phyloP scores from a whole-genome alignment of 1,140 invertebrate genomes.

The Drosophila nasuta region DNA sequence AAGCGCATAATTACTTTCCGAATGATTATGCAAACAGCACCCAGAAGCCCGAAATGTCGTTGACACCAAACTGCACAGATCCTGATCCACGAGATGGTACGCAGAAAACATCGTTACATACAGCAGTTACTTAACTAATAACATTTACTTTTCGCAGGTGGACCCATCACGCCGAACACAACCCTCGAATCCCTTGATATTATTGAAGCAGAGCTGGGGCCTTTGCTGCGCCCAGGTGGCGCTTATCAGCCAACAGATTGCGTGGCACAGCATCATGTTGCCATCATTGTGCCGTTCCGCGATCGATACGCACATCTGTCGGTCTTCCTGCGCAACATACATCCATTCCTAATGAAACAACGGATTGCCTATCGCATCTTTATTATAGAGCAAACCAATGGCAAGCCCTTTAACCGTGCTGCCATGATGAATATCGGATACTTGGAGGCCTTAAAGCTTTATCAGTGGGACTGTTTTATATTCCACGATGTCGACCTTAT shows the following conservation, averaged over 20 bases:
- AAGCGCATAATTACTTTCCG: constrained; percentile 35
- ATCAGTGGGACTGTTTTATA: constrained; percentile 95
- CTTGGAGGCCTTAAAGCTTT: constrained; percentile 91
- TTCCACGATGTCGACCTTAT: constrained; percentile 98
- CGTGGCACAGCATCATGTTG: constrained; percentile 91
- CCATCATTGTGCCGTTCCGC: constrained; percentile 94
- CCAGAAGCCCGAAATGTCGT: constrained; percentile 40
- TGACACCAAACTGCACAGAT: constrained; percentile 64
- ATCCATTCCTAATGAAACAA: constrained; percentile 95
- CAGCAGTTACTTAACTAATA: background rate
- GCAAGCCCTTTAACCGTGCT: constrained; percentile 94
- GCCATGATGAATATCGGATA: constrained; percentile 98
- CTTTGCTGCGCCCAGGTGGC: constrained; percentile 89
- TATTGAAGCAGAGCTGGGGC: constrained; percentile 85
- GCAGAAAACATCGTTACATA: background rate
- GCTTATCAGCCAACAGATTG: constrained; percentile 91
- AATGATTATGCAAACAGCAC: constrained; percentile 53
- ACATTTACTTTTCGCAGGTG: constrained; percentile 61
- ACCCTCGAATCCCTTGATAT: constrained; percentile 84
- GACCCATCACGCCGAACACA: constrained; percentile 84
- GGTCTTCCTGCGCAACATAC: constrained; percentile 94
- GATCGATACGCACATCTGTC: constrained; percentile 93
- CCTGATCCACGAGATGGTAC: constrained; percentile 72
- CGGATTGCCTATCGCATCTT: constrained; percentile 97
- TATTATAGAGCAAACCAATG: constrained; percentile 95